Evolutionary conservation across 2,888 invertebrate species (phyloP).

Genomic region (Tenthredo livida): DNA sequence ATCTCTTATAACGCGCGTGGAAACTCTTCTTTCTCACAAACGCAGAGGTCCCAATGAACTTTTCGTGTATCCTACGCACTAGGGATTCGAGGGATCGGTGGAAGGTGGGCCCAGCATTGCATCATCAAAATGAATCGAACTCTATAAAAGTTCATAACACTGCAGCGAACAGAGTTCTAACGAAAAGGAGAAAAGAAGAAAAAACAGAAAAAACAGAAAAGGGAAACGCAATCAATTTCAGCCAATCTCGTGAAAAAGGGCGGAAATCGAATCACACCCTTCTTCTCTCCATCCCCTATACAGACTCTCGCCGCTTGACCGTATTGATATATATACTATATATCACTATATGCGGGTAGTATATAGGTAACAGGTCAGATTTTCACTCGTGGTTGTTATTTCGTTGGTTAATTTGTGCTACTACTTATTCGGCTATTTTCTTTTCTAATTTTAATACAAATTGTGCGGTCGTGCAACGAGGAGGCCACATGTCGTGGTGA

Average conservation of each 20-base stretch:
- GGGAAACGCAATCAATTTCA: background rate
- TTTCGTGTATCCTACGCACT: background rate
- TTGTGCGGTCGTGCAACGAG: slow-evolving; percentile 66
- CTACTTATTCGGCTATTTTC: slow-evolving; percentile 33
- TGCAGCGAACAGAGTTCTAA: too few relatives aligned
- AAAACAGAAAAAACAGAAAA: background rate
- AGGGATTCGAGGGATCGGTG: too few relatives aligned
- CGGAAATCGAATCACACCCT: slow-evolving; percentile 3
- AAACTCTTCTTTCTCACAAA: slow-evolving; percentile 4
- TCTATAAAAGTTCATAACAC: background rate
- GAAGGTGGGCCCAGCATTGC: too few relatives aligned
- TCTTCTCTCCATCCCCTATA: background rate
- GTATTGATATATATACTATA: too few relatives aligned
- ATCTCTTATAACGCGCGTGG: background rate
- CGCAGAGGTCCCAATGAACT: background rate
- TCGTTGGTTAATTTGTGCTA: too few relatives aligned
- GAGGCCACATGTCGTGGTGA: slow-evolving; percentile 62
- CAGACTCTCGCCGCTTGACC: background rate
- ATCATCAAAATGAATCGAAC: background rate
- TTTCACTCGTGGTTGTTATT: background rate
- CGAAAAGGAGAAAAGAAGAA: too few relatives aligned
- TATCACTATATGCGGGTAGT: background rate
- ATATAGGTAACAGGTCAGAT: background rate
- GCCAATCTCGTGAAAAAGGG: background rate
- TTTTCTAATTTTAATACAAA: slow-evolving; percentile 75